Conservation (phyloP, 2,797 vertebrate genomes). For the Galago senegalensis region DNA sequence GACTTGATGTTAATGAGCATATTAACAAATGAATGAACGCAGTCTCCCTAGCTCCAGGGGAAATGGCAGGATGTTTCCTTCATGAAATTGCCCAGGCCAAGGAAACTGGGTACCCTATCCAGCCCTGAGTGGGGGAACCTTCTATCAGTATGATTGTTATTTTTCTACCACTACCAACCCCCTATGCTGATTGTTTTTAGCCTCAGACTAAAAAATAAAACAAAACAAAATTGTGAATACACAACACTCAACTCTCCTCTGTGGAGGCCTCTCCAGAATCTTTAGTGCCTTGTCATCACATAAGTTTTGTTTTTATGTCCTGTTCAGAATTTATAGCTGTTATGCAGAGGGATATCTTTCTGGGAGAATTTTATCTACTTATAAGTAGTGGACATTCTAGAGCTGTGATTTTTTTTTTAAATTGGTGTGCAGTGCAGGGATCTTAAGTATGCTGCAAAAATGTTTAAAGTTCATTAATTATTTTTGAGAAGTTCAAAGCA, state of each 20-base stretch:
- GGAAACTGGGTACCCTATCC: no score
- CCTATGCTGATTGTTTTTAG: neutral
- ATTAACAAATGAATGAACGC: no score
- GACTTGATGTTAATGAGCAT: no score
- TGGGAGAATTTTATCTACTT: neutral
- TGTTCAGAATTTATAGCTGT: neutral
- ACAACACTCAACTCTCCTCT: neutral
- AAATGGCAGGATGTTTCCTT: no score
- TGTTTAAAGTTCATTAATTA: no score
- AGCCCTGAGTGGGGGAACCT: no score
- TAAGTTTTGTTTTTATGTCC: neutral
- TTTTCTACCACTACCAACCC: neutral
- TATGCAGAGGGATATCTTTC: neutral
- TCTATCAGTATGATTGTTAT: neutral
- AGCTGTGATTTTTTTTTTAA: no score
- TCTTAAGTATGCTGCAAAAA: no score
- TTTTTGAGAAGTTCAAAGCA: no score
- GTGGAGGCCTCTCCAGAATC: neutral
- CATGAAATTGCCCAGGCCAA: no score
- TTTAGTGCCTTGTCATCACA: neutral
- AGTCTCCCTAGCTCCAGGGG: no score
- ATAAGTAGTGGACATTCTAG: neutral
- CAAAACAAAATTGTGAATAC: neutral
- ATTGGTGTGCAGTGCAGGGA: no score
- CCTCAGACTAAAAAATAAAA: neutral